A percentile compares a stretch with the other conserved stretches of the same genome.
These are phyloP conservation scores for Troides helena DNA, from an alignment of 2,888 invertebrate species.

Conservation along the genomic window DNA sequence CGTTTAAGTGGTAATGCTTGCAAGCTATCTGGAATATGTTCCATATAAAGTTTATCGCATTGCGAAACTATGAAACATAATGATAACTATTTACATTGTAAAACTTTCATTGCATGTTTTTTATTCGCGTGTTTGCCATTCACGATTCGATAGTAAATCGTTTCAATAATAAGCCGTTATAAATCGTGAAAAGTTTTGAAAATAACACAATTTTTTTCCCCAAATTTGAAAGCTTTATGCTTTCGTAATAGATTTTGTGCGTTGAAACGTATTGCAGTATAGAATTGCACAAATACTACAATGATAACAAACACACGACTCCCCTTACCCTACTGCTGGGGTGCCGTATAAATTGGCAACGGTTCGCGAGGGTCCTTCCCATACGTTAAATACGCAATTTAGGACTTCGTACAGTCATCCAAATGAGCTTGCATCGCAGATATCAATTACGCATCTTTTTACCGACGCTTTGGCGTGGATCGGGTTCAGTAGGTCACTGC, in stretches of 20 bases:
- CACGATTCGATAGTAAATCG: background rate
- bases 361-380: conserved; percentile 70
- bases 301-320: conserved; percentile 59
- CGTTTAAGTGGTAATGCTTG: conserved; percentile 32
- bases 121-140: too few relatives aligned
- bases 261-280: conserved; percentile 44
- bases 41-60: conserved; percentile 10
- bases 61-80: background rate
- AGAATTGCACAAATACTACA: conserved; percentile 55
- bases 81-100: background rate
- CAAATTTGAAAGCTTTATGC: background rate
- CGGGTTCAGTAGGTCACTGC: conserved; percentile 60
- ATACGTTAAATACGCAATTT: conserved; percentile 78
- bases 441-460: conserved; percentile 76
- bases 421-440: conserved; percentile 73
- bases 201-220: background rate
- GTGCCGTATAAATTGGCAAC: conserved; percentile 71
- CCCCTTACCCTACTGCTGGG: conserved; percentile 41
- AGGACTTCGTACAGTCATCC: conserved; percentile 71
- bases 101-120: background rate
- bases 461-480: conserved; percentile 45
- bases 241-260: conserved; percentile 12
- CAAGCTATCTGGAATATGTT: conserved; percentile 14
- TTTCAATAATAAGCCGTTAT: background rate
- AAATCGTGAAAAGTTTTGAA: background rate